Percentiles rank a stretch among this genome's conserved stretches.
Conservation (phyloP, 2,888 invertebrate species). For the Urechis unicinctus region DNA sequence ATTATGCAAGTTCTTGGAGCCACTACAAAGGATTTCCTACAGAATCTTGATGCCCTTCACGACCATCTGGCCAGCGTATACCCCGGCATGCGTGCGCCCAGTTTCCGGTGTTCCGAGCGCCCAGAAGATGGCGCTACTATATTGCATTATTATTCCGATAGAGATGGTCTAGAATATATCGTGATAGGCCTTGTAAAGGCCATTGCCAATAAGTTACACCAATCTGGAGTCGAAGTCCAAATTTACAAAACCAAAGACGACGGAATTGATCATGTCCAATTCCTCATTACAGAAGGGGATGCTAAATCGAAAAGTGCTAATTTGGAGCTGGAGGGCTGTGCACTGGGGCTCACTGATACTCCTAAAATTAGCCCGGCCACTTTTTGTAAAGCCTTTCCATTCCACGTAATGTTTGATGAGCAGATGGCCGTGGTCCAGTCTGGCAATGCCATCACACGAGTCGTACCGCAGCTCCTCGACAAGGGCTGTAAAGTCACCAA, state of each 20-base stretch:
- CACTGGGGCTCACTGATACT: conserved; percentile 1
- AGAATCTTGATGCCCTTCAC: conserved; percentile 80
- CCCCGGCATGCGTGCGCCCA: conserved; percentile 69
- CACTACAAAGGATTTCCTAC: conserved; percentile 82
- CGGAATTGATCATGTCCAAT: conserved; percentile 81
- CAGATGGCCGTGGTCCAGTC: conserved; percentile 80
- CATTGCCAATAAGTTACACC: conserved; percentile 85
- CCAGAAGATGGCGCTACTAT: conserved; percentile 77
- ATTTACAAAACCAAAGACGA: conserved; percentile 80
- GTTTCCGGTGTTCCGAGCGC: conserved; percentile 86
- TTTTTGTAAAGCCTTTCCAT: conserved; percentile 91
- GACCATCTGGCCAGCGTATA: conserved; percentile 88
- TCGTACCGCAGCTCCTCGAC: conserved; percentile 64
- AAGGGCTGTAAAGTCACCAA: conserved; percentile 57
- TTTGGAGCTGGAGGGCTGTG: neutral
- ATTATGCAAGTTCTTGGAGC: conserved; percentile 87
- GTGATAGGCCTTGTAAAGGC: conserved; percentile 97
- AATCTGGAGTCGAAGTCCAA: conserved; percentile 85
- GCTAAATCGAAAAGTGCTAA: neutral
- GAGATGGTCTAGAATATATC: conserved; percentile 88
- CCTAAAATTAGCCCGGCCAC: conserved; percentile 57
- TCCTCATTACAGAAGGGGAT: conserved; percentile 70
- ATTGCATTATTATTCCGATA: conserved; percentile 91
- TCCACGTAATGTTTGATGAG: conserved; percentile 88
- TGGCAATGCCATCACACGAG: conserved; percentile 77